Evolutionary conservation across 2,113 vertebrate species (phyloP), one percentile per base, ranked within the genome.

Genomic region (Corythoichthys haematopterus): DNA sequence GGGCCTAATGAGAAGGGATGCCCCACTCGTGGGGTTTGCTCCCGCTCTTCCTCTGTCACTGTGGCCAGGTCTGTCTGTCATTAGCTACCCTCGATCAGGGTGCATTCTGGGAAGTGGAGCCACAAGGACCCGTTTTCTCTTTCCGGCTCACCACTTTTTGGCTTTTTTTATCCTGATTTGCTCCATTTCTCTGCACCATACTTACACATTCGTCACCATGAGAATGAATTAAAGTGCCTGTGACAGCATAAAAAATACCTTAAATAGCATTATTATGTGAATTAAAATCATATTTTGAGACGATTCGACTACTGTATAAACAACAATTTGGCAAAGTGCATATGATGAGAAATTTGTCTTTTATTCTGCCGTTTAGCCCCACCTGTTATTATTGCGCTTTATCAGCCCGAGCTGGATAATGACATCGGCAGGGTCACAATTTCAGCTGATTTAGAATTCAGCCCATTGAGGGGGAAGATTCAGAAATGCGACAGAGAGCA

Each of bases 51-150:
- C 74, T 50, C 86, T 86, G 69, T 84, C 79, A 76, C 83, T 88
- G 85, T 66, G 85, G 85, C 70, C 68, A 35, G 40, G 69, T 79
- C 78, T 82, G 86, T 70, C 89, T 91, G 83, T 91, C 84, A 91
- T 91, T 91, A 90, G 62, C 65, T 52, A 43, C 72, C 80, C 79
- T 75, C 85, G 89, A 89, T 89, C 87, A 82, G 82, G 81, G 80
- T 78, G 86, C 85, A 89, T 89, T 82, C 86, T 88, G 88, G 90
- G 86, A 88, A 88, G 75, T 63, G 28, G 4, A 53, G 75, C 85
- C 84, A 75, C 85, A 89, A 74, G 72, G 77, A 79, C 84, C 68
- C 28, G 37, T 74, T 81, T 28, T 84, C 81, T 84, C 83, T 80
- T 73, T 88, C 73, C 64, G 72, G 79, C 79, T 84, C 69, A 70